These are phyloP conservation scores for Phrynosoma platyrhinos DNA, from an alignment of 2,113 vertebrate genomes.

Conservation along the genomic window DNA sequence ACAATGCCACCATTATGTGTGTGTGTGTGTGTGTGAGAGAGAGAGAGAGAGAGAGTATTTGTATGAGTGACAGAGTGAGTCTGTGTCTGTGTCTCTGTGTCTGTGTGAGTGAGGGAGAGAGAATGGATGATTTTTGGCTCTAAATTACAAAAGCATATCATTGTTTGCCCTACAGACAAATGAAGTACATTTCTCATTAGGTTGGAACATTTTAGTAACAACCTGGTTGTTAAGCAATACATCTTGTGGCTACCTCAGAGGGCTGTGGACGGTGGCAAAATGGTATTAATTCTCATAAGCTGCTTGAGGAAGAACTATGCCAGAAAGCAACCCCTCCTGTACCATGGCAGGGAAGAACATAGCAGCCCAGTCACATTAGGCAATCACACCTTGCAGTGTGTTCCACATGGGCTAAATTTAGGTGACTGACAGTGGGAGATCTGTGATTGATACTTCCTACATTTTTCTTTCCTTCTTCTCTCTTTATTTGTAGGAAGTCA, in stretches of 20 bases:
- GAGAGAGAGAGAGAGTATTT: too few relatives aligned
- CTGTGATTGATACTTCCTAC: not conserved
- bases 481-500: not conserved
- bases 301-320: not conserved
- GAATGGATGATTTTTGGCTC: not conserved
- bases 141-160: not conserved
- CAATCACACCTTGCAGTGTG: not conserved
- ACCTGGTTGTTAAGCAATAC: not conserved
- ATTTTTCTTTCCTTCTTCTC: not conserved
- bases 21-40: too few relatives aligned
- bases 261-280: not conserved
- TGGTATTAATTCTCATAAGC: not conserved
- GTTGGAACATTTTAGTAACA: not conserved
- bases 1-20: not conserved
- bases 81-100: not conserved
- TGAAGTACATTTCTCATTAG: not conserved
- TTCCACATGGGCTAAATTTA: not conserved
- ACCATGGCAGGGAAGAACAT: not conserved
- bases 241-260: not conserved
- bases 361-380: not conserved
- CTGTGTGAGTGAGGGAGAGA: too few relatives aligned
- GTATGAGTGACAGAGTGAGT: not conserved
- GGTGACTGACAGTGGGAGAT: not conserved
- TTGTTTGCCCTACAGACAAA: not conserved
- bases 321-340: not conserved